Percentiles rank a stretch among this genome's conserved stretches.
phyloP scores from a whole-genome alignment of 2,888 invertebrate genomes.

The Rapana venosa region DNA sequence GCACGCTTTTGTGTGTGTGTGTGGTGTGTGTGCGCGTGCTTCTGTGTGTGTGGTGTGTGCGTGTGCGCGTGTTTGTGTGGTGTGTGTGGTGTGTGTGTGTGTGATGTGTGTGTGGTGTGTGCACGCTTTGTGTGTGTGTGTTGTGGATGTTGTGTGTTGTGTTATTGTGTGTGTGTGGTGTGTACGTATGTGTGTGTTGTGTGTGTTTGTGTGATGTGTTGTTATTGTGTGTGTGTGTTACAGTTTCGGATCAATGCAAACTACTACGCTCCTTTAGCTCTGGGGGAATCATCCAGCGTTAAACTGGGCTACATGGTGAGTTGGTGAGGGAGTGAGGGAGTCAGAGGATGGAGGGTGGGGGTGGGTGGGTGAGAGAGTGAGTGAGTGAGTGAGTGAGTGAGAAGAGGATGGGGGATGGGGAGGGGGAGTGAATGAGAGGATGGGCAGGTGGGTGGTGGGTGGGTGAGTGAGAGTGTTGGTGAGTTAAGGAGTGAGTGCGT shows the following conservation, averaged over 20 bases:
- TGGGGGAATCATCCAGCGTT: conserved; percentile 67
- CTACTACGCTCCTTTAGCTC: conserved; percentile 58
- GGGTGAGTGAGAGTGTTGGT: no score
- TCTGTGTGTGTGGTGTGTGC: neutral
- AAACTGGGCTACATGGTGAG: conserved; percentile 65
- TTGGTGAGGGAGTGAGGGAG: neutral
- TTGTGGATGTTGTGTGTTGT: neutral
- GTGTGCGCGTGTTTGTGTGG: neutral
- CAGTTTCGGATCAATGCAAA: conserved; percentile 58
- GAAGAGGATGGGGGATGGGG: neutral
- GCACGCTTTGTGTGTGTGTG: neutral
- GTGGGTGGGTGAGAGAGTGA: neutral
- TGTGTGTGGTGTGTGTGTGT: neutral
- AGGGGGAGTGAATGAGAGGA: no score
- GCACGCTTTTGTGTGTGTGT: neutral
- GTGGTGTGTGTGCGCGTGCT: neutral
- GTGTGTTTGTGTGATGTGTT: conserved; percentile 9
- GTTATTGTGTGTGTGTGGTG: neutral
- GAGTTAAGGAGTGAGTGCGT: no score
- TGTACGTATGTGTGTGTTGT: neutral
- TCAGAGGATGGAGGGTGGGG: no score
- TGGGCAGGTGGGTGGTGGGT: no score
- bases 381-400: neutral
- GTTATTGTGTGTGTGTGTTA: neutral
- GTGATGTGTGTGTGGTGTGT: neutral